Conservation (phyloP, 2,888 invertebrate species). For the Protodeltote pygarga region DNA sequence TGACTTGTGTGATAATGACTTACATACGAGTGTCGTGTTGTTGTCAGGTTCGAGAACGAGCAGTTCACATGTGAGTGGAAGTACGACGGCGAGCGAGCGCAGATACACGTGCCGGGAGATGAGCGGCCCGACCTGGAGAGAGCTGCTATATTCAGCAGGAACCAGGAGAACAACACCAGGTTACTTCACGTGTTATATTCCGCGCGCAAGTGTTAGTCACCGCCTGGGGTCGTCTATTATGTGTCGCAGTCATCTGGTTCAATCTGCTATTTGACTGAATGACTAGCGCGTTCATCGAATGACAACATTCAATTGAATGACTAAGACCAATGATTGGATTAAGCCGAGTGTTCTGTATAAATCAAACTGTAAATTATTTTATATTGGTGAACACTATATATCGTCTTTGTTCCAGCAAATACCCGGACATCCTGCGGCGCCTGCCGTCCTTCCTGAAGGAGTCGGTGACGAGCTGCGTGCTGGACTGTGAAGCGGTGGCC, state of each 20-base stretch:
- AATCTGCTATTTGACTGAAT: too few species aligned
- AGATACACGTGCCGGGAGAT: constrained; percentile 88
- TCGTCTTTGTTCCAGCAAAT: constrained; percentile 88
- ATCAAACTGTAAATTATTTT: too few species aligned
- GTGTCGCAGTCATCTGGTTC: too few species aligned
- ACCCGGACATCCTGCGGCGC: constrained; percentile 95
- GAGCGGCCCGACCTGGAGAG: constrained; percentile 85
- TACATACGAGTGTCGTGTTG: background rate
- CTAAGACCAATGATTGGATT: background rate
- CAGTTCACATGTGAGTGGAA: constrained; percentile 99
- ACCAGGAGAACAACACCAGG: constrained; percentile 89
- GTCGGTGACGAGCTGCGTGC: constrained; percentile 92
- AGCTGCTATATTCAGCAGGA: constrained; percentile 96
- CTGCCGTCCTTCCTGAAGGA: constrained; percentile 87
- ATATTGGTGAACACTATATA: background rate
- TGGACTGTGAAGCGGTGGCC: constrained; percentile 99
- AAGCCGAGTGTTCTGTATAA: background rate
- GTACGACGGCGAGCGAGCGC: constrained; percentile 99
- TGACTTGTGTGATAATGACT: background rate
- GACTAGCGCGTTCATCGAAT: too few species aligned
- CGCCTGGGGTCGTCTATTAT: too few species aligned
- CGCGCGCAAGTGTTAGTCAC: too few species aligned
- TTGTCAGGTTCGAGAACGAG: constrained; percentile 90
- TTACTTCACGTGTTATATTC: too few species aligned
- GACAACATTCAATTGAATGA: too few species aligned